Evolutionary conservation across 2,113 vertebrate genomes (phyloP).

Genomic region (Pollimyrus isidori): DNA sequence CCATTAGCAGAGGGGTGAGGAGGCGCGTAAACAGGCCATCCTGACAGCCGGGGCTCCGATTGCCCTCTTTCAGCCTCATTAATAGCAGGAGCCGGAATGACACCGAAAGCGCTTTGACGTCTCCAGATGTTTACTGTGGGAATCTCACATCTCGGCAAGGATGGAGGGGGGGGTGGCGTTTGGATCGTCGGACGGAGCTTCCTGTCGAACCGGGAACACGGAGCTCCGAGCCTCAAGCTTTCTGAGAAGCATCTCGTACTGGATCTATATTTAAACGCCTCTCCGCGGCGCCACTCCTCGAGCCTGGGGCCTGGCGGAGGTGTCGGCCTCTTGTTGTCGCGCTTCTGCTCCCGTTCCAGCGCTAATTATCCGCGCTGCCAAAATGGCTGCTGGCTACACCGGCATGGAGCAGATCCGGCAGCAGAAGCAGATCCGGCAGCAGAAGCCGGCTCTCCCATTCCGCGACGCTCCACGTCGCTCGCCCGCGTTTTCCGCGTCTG

Average conservation of each 20-base stretch:
- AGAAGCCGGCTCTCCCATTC: background rate
- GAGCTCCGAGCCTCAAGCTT: background rate
- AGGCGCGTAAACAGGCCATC: background rate
- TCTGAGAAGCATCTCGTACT: background rate
- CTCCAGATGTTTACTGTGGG: background rate
- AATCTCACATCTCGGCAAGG: background rate
- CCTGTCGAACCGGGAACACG: background rate
- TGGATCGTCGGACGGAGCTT: background rate
- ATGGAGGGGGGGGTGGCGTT: background rate
- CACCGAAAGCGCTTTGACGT: background rate
- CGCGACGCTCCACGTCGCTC: background rate
- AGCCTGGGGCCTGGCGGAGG: background rate
- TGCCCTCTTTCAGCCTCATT: background rate
- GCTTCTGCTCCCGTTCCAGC: background rate
- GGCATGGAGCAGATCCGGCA: background rate
- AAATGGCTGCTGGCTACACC: background rate
- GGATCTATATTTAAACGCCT: background rate
- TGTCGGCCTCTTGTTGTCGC: background rate
- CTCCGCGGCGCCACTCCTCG: background rate
- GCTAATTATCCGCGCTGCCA: background rate
- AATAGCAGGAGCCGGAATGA: background rate
- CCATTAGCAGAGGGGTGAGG: background rate
- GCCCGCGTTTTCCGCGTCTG: background rate
- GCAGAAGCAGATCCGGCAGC: background rate
- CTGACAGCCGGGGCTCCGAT: background rate